Conservation (phyloP, 35 echinoderm and acorn worm species). For the Nesometra sesokonis region DNA sequence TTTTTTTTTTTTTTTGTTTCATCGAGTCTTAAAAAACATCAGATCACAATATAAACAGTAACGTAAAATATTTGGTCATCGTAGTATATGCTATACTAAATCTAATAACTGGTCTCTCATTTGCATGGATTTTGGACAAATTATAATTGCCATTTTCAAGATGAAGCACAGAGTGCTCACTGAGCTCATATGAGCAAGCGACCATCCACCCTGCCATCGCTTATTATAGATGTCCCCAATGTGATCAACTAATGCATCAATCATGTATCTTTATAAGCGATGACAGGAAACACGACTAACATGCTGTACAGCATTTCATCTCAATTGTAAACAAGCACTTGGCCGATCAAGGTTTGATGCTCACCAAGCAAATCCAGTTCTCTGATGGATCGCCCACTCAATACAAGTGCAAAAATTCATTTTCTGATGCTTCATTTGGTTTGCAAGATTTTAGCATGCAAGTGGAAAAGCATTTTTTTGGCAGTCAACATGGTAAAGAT, state of each 20-base stretch:
- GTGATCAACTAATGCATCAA: slow-evolving; percentile 1
- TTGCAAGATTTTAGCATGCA: background rate
- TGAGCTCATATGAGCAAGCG: slow-evolving; percentile 38
- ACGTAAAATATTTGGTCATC: no score
- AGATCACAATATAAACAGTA: no score
- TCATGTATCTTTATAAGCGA: slow-evolving; percentile 27
- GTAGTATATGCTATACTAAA: no score
- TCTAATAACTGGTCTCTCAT: slow-evolving; percentile 15
- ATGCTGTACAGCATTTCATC: slow-evolving; percentile 40
- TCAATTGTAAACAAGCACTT: background rate
- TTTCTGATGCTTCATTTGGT: slow-evolving; percentile 14
- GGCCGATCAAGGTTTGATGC: background rate
- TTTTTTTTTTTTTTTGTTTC: no score
- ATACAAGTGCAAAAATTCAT: slow-evolving; percentile 14
- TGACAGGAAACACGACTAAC: slow-evolving; percentile 41
- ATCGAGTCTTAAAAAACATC: no score
- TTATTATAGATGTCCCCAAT: slow-evolving; percentile 22
- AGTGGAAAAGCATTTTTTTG: slow-evolving; percentile 35
- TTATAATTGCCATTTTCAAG: slow-evolving; percentile 51
- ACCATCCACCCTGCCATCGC: slow-evolving; percentile 55
- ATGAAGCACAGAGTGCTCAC: slow-evolving; percentile 54
- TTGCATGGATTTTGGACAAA: slow-evolving; percentile 48
- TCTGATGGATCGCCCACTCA: slow-evolving; percentile 16
- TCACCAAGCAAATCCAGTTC: slow-evolving; percentile 1
- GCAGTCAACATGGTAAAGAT: slow-evolving; percentile 27